Conservation (phyloP, 2,888 invertebrate genomes). For the Callyntrura guangdongensis region DNA sequence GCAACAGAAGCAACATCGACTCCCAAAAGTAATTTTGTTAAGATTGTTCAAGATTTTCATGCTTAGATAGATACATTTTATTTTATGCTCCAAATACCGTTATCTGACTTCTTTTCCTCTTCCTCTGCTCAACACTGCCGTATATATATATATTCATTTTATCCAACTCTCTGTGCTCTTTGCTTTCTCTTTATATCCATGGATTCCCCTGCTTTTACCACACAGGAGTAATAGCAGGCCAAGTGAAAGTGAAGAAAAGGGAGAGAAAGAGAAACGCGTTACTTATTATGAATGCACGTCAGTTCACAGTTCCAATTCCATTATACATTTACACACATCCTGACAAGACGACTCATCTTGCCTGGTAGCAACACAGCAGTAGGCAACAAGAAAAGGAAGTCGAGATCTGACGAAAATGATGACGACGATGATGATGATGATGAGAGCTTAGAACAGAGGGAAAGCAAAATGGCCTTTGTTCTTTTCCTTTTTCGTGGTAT, state of each 20-base stretch:
- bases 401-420: conserved; percentile 6
- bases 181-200: too few species aligned
- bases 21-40: conserved; percentile 79
- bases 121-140: neutral
- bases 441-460: conserved; percentile 2
- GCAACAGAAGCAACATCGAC: conserved; percentile 62
- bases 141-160: too few species aligned
- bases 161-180: too few species aligned
- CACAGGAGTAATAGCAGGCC: too few species aligned
- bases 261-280: too few species aligned
- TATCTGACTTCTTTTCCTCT: neutral
- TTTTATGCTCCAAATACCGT: too few species aligned
- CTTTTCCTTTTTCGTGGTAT: conserved; percentile 9
- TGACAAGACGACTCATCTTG: too few species aligned
- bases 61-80: conserved; percentile 65
- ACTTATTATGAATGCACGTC: conserved; percentile 43
- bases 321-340: conserved; percentile 32
- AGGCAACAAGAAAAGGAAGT: neutral
- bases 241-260: too few species aligned
- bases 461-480: conserved; percentile 36
- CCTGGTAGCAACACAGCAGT: conserved; percentile 7
- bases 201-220: too few species aligned
- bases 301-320: conserved; percentile 59
- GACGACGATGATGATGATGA: conserved; percentile 1
- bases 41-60: conserved; percentile 76